Percentiles rank a stretch among this genome's conserved stretches.
Evolutionary conservation across 2,888 invertebrate species (phyloP).

Genomic region (Choreutis nemorana): DNA sequence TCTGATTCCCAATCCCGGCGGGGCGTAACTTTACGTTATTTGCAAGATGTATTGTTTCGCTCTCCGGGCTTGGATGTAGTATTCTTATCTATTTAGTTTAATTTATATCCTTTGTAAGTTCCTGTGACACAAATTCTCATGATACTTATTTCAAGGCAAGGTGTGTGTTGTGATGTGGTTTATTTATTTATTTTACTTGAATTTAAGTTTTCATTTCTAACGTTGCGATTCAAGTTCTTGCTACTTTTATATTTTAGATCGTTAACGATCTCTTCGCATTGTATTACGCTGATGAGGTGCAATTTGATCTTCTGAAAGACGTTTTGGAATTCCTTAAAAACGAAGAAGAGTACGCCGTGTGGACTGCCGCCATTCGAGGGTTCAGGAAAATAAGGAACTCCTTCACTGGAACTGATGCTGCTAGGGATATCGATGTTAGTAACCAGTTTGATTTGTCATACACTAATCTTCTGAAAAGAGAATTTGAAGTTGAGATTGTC

Average conservation of each 20-base stretch:
- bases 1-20: too few species aligned
- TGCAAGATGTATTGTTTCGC: too few species aligned
- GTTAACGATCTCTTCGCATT: conserved; percentile 81
- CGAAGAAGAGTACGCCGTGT: conserved; percentile 77
- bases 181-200: background rate
- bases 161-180: too few species aligned
- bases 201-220: background rate
- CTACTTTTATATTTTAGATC: conserved; percentile 42
- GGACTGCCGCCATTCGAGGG: conserved; percentile 70
- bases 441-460: too few species aligned
- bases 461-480: background rate
- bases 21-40: too few species aligned
- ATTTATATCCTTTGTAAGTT: too few species aligned
- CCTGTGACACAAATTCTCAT: too few species aligned
- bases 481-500: background rate
- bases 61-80: too few species aligned
- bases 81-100: too few species aligned
- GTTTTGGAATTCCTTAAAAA: conserved; percentile 70
- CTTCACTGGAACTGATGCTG: conserved; percentile 29
- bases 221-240: conserved; percentile 1
- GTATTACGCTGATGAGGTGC: conserved; percentile 66
- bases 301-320: conserved; percentile 66
- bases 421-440: conserved; percentile 33
- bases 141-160: too few species aligned
- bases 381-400: conserved; percentile 43